A percentile compares a stretch with the other conserved stretches of the same genome.
Evolutionary conservation across 1,140 invertebrate genomes (phyloP).

Genomic region (Thrips palmi): DNA sequence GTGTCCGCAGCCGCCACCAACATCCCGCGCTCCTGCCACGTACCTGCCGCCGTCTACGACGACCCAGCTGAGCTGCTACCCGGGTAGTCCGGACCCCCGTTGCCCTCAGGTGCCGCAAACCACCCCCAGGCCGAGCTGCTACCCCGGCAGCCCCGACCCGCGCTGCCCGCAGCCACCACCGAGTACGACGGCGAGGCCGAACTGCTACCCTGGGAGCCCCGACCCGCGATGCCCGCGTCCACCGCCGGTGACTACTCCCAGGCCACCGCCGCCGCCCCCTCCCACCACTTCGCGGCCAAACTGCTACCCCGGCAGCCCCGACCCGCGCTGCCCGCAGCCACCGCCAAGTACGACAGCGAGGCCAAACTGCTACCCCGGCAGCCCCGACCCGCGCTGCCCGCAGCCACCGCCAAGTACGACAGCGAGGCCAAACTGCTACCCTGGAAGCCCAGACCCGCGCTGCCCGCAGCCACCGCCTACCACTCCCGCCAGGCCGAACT

Average conservation of each 20-base stretch:
- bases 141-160: too few species aligned
- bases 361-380: not conserved
- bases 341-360: constrained; percentile 8
- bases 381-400: constrained; percentile 5
- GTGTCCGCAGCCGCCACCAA: constrained; percentile 16
- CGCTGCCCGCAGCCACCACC: constrained; percentile 24
- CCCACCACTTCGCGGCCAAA: constrained; percentile 6
- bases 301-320: constrained; percentile 19
- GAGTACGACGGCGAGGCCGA: constrained; percentile 20
- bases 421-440: constrained; percentile 10
- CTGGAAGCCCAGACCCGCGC: too few species aligned
- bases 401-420: constrained; percentile 4
- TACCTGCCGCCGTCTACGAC: too few species aligned
- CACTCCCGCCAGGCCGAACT: constrained; percentile 15
- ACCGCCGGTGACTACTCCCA: not conserved
- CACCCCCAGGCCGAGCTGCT: constrained; percentile 21
- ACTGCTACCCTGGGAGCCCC: too few species aligned
- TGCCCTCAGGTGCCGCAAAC: constrained; percentile 15
- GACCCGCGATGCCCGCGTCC: too few species aligned
- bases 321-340: constrained; percentile 17
- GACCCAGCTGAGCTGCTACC: too few species aligned
- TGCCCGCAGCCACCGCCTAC: too few species aligned
- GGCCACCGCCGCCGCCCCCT: constrained; percentile 13
- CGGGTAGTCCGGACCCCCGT: too few species aligned
- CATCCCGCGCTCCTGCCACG: constrained; percentile 14